Base-by-base conservation (phyloP, 2,888 invertebrate genomes). In the Eubasilissa splendida region DNA sequence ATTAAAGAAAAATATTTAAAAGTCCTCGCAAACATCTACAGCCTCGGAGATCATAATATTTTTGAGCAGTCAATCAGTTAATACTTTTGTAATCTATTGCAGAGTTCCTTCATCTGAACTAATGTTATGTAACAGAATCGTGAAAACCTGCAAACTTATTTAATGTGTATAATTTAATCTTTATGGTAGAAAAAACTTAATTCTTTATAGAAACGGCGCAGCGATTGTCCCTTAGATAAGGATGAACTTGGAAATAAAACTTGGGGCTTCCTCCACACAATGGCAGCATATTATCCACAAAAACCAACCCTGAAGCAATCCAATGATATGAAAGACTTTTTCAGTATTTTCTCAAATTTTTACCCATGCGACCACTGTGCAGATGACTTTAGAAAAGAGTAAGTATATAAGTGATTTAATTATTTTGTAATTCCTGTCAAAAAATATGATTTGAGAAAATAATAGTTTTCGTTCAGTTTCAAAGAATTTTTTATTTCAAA, bases 351-450 rank as follows among this genome's bases (percentile, higher is more conserved):
- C 86, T 94, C 98, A 2, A 94, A 95, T 85, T 94, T 97, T 86
- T 99, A 98, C 88, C 99, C 99, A 0, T 99, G 99, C 89, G 93
- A 95, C 85, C 92, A 93, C 76, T 99, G 99, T 90, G 96, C 98
- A 2, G 90, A 94, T 85, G 98, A 99, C 88, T 94, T 99, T 84
- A 92, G 93, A 87, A 92, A 93, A 87, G 96, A 97, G 96, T 96
- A 91, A 91, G 94, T 91, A 58, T 53, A 50, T 14, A 33, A 12
- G 71, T 56, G 33, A 77, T n/a, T 65, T 79, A 22, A 63, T 12
- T 63, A 63, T 12, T 12, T 63, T 33, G 22, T 33, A 33, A 33
- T 22, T 0, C 22, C 22, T 33, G 10, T 31, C 60, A 63, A 63
- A 31, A 10, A 63, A 14, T 31, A 63, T 31, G 4, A 8, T 33